phyloP scores from a whole-genome alignment of 2,888 invertebrate species.

The Aleiodes testaceus region DNA sequence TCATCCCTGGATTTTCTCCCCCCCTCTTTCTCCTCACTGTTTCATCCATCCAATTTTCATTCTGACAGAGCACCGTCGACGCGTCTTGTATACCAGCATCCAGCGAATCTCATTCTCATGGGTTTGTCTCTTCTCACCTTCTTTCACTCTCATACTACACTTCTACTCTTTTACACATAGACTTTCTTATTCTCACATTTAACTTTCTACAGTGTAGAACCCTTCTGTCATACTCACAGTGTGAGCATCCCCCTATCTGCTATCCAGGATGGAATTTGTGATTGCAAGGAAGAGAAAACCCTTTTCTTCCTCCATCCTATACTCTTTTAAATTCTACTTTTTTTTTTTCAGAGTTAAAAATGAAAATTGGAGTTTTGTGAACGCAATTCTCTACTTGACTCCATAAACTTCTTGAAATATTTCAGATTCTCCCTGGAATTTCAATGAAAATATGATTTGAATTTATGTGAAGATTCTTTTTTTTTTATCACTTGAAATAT shows the following conservation, averaged over 20 bases:
- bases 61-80: slow-evolving; percentile 26
- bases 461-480: no score
- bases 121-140: slow-evolving; percentile 13
- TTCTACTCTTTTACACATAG: slow-evolving; percentile 2
- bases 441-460: neutral
- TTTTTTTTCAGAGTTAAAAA: neutral
- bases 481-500: no score
- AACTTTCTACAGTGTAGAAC: slow-evolving; percentile 14
- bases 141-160: slow-evolving; percentile 8
- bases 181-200: slow-evolving; percentile 14
- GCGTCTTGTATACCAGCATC: slow-evolving; percentile 7
- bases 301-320: neutral
- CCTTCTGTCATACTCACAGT: slow-evolving; percentile 29
- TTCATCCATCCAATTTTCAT: slow-evolving; percentile 13
- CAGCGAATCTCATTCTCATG: slow-evolving; percentile 26
- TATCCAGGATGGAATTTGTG: slow-evolving; percentile 1
- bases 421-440: neutral
- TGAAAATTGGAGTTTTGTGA: slow-evolving; percentile 7
- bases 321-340: neutral
- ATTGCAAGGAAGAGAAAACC: slow-evolving; percentile 3
- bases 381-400: slow-evolving; percentile 3
- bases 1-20: slow-evolving; percentile 12
- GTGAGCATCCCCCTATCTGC: slow-evolving; percentile 18
- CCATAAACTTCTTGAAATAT: neutral
- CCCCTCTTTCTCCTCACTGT: neutral